Evolutionary conservation across 2,113 vertebrate species (phyloP).

Genomic region (Ochotona curzoniae): DNA sequence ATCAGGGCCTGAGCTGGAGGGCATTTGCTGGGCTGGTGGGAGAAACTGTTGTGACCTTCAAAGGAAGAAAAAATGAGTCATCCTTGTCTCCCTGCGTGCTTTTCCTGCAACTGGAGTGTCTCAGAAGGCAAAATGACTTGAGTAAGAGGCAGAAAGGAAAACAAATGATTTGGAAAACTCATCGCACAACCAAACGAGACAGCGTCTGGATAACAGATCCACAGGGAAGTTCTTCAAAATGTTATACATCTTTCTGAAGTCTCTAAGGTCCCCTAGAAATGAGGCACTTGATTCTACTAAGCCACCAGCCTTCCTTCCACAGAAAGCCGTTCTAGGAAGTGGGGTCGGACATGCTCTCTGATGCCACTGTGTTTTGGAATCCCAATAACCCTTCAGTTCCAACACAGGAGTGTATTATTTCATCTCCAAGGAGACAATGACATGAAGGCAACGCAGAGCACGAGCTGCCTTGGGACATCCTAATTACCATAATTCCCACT

Average conservation of each 20-base stretch:
- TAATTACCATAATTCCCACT: slow-evolving; percentile 83
- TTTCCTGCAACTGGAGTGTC: slow-evolving; percentile 38
- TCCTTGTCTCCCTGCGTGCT: neutral
- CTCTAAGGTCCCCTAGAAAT: slow-evolving; percentile 33
- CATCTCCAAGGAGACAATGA: slow-evolving; percentile 71
- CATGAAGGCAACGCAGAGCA: slow-evolving; percentile 78
- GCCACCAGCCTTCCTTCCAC: slow-evolving; percentile 54
- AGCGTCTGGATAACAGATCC: neutral
- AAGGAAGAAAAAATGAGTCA: slow-evolving; percentile 42
- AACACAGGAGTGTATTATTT: slow-evolving; percentile 80
- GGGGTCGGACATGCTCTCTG: neutral
- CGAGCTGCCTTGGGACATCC: slow-evolving; percentile 67
- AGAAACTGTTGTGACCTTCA: slow-evolving; percentile 46
- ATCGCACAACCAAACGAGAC: neutral
- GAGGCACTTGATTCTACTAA: slow-evolving; percentile 48
- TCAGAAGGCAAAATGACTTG: slow-evolving; percentile 38
- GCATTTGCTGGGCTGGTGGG: neutral
- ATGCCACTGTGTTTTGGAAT: slow-evolving; percentile 53
- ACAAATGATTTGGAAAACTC: slow-evolving; percentile 51
- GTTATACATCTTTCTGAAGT: slow-evolving; percentile 22
- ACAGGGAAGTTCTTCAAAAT: slow-evolving; percentile 38
- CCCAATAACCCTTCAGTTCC: slow-evolving; percentile 71
- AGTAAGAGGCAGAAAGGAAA: slow-evolving; percentile 9
- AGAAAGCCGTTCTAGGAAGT: slow-evolving; percentile 55
- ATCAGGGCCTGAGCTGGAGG: neutral